Base-by-base conservation (phyloP, 2,797 vertebrate genomes). In the Enteromius viviparus region DNA sequence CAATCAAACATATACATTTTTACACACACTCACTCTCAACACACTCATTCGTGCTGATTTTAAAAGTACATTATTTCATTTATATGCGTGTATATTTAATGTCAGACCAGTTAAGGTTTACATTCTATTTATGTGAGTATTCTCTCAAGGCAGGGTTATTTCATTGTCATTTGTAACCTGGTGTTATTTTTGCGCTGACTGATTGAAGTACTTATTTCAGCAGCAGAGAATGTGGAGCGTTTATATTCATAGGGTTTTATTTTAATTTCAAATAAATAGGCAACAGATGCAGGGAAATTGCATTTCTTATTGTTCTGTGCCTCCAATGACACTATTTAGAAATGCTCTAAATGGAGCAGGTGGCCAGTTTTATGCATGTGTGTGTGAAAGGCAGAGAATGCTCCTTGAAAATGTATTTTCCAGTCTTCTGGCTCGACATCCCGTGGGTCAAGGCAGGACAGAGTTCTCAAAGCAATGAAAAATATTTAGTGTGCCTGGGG, bases 401-500 rank as follows among this genome's bases (percentile, higher is more conserved):
- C 76, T 40, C n/a, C 62, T 68, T 3, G 21, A 45, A 86, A 80
- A 82, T 80, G 40, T 64, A 32, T 75, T 49, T 75, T 58, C 49
- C 71, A 64, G 55, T 76, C 17, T 64, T 76, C 17, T 42, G 65
- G 53, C 42, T 65, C 58, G 15, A 4, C 29, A 62, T 66, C 45
- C 70, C 47, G 3, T 64, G 82, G 78, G 81, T 29, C 0, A 32
- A 53, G 23, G 32, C 65, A 71, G 64, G 40, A 79, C 51, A 26
- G 64, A 53, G 60, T 80, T 80, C 70, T 74, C 78, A 78, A 55
- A 80, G 34, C 58, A 26, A 23, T 78, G 42, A 78, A 78, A 78
- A 66, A 65, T 11, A 42, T 68, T 45, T 70, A 32, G 68, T 7
- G 15, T 62, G 40, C 34, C 76, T 49, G 32, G 19, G 51, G 32